Evolutionary conservation across 2,888 invertebrate species (phyloP), one percentile per base, ranked within the genome.

Genomic region (Heliconius ismenius): DNA sequence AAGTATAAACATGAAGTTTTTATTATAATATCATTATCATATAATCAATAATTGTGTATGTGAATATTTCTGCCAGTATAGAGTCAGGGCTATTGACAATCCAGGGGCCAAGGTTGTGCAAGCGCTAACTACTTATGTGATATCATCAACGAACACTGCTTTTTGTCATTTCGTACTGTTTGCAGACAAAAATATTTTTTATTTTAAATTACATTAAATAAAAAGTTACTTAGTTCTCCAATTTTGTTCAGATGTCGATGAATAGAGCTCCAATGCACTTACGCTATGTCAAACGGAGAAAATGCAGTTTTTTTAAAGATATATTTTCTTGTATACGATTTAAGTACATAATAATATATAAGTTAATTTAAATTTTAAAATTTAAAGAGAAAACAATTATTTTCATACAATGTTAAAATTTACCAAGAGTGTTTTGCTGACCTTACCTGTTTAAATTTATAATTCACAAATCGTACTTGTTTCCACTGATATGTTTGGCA

Each of bases 91-190:
- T 76, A 75, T 74, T 39, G 70, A 77, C 64, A 28, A 39, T 73
- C 10, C 79, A 75, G 68, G 49, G 76, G 78, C 76, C 79, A 79
- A 78, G 79, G 78, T 73, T 78, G 58, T 73, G 67, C 26, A 64
- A 73, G 75, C 69, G 77, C 36, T 75, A 76, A 77, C 72, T 73
- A 68, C 62, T 28, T 43, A 63, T 78, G 76, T 79, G 78, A 78
- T 76, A 75, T 79, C 75, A 78, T 78, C 26, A 68, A 39, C 62
- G 74, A 73, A 58, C 63, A 60, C 73, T 58, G 63, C 28, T 58
- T 60, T 73, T 79, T 68, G 60, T 67, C 65, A 64, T n/a, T 32
- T 49, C 15, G 79, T 76, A 78, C 63, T 58, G 70, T 73, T 43
- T 15, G 49, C 63, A 74, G 21, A 58, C 39, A 75, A 76, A 72